phyloP scores from a whole-genome alignment of 2,113 vertebrate species.

The Rissa tridactyla region DNA sequence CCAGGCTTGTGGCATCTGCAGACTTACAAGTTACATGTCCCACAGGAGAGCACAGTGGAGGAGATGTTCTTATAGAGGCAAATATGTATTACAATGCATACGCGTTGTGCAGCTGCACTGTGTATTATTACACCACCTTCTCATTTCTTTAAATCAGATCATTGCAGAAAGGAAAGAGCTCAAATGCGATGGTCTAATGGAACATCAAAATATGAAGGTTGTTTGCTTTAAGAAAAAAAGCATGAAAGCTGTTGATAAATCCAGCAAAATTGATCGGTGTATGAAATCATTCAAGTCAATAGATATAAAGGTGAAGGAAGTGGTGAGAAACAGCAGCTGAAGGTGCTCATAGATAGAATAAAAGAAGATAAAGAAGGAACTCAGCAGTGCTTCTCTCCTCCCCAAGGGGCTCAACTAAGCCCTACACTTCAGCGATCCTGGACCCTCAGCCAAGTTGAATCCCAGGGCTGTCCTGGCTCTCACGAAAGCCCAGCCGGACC shows the following conservation, averaged over 20 bases:
- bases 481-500: not conserved
- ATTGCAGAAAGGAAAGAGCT: not conserved
- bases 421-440: not conserved
- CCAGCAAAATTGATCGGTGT: not conserved
- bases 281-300: not conserved
- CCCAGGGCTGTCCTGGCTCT: not conserved
- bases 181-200: not conserved
- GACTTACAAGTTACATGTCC: conserved; percentile 7
- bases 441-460: not conserved
- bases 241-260: not conserved
- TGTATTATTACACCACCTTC: conserved; percentile 1
- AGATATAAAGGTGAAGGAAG: conserved; percentile 2
- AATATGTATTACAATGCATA: not conserved
- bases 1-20: not conserved
- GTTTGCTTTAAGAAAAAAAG: not conserved
- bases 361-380: not conserved
- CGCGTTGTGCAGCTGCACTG: conserved; percentile 2
- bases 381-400: not conserved
- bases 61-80: not conserved
- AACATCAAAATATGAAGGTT: not conserved
- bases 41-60: not conserved
- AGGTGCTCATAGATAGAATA: not conserved
- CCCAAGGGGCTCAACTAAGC: not conserved
- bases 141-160: conserved; percentile 33
- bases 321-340: not conserved